phyloP scores from a whole-genome alignment of 2,797 vertebrate species.

The Tragopan temminckii region DNA sequence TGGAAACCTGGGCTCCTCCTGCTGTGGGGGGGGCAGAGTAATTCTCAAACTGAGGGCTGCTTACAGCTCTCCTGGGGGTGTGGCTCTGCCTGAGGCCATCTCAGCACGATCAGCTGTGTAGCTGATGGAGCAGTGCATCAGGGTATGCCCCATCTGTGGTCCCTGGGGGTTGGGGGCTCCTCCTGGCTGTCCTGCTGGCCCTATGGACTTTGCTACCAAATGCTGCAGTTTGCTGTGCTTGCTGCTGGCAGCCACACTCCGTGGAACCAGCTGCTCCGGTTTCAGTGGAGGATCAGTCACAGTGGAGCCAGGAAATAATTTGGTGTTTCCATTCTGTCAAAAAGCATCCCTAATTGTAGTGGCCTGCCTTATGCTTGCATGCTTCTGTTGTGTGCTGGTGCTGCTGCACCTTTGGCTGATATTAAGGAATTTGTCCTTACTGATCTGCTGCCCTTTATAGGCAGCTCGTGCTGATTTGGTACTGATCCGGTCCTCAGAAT shows the following conservation, averaged over 20 bases:
- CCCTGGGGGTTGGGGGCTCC: not conserved
- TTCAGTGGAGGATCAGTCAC: not conserved
- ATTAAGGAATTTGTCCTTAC: not conserved
- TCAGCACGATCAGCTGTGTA: not conserved
- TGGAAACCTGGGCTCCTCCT: not conserved
- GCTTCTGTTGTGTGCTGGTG: not conserved
- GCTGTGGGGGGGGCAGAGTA: not conserved
- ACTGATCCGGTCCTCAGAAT: not conserved
- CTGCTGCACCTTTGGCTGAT: not conserved
- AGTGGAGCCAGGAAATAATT: not conserved
- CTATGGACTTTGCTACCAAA: not conserved
- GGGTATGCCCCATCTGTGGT: fast-evolving
- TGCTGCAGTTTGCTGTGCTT: not conserved
- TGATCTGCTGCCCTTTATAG: not conserved
- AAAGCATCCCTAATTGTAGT: not conserved
- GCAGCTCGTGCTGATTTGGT: fast-evolving
- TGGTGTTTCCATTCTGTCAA: not conserved
- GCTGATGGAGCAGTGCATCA: not conserved
- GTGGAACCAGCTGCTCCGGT: not conserved
- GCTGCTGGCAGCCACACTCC: not conserved
- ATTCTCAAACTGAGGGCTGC: not conserved
- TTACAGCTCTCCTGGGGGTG: not conserved
- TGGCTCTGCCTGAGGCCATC: not conserved
- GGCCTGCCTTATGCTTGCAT: not conserved
- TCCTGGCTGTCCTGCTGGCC: not conserved